These are phyloP conservation scores for Gymnobelideus leadbeateri DNA, from an alignment of 2,113 vertebrate genomes.

Conservation along the genomic window DNA sequence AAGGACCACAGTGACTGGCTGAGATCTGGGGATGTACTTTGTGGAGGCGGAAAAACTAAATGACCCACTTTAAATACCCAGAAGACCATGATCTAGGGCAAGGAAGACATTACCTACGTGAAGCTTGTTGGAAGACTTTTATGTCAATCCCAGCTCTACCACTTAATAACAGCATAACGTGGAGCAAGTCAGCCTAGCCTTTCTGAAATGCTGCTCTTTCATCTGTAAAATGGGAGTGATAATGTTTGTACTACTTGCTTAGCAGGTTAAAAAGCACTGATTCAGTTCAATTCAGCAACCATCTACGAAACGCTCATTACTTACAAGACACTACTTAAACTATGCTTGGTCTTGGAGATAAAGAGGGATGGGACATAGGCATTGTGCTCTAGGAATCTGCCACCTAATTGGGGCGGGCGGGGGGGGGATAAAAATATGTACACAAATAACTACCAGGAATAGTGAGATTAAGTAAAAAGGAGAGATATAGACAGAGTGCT, in stretches of 20 bases:
- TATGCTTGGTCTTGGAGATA: not conserved
- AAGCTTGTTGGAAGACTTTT: not conserved
- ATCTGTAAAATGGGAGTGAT: not conserved
- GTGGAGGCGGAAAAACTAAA: not conserved
- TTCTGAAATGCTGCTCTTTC: not conserved
- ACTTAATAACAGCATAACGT: not conserved
- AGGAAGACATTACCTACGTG: not conserved
- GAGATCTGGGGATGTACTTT: not conserved
- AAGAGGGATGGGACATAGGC: not conserved
- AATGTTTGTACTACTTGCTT: not conserved
- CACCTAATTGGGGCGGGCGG: not conserved
- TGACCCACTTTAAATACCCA: not conserved
- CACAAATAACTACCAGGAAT: not conserved
- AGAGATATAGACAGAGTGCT: not conserved
- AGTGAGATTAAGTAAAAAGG: not conserved
- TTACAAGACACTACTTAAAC: not conserved
- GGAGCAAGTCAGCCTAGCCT: not conserved
- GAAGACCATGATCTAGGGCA: not conserved
- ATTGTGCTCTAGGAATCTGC: not conserved
- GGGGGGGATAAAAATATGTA: not conserved
- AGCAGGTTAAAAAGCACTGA: not conserved
- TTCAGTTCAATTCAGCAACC: not conserved
- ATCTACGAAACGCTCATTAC: not conserved
- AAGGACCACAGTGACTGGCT: slow-evolving; percentile 25
- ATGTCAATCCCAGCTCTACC: not conserved